These are phyloP conservation scores for Falcunculus frontatus DNA, from an alignment of 2,113 vertebrate genomes.

Conservation along the genomic window DNA sequence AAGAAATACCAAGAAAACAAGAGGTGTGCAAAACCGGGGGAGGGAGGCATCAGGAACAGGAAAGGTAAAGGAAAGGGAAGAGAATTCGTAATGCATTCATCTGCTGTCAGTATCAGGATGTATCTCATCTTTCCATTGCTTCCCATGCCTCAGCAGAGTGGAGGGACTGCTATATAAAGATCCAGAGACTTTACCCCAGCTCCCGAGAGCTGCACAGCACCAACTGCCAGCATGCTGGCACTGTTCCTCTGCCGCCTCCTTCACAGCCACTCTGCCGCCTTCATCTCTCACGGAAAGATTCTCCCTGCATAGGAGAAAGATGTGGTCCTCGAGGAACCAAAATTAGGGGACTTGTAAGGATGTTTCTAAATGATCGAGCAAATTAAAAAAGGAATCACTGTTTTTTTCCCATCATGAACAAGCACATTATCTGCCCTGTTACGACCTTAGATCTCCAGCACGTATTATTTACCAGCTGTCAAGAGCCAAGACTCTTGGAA, in stretches of 20 bases:
- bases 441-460: background rate
- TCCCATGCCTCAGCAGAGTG: background rate
- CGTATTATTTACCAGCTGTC: background rate
- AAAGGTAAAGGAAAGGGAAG: background rate
- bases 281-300: background rate
- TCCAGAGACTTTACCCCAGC: background rate
- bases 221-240: background rate
- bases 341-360: background rate
- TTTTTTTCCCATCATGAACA: background rate
- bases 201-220: background rate
- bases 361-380: background rate
- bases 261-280: fast-evolving
- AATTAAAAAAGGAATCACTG: background rate
- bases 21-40: background rate
- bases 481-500: background rate
- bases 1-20: background rate
- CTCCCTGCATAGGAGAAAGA: background rate
- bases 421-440: background rate
- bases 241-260: background rate
- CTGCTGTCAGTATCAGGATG: background rate
- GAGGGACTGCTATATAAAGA: constrained; percentile 9
- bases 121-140: background rate
- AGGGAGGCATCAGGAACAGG: background rate
- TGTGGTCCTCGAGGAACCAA: background rate
- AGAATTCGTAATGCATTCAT: background rate